Conservation (phyloP, 1,140 invertebrate genomes). For the Drosophila repletoides region DNA sequence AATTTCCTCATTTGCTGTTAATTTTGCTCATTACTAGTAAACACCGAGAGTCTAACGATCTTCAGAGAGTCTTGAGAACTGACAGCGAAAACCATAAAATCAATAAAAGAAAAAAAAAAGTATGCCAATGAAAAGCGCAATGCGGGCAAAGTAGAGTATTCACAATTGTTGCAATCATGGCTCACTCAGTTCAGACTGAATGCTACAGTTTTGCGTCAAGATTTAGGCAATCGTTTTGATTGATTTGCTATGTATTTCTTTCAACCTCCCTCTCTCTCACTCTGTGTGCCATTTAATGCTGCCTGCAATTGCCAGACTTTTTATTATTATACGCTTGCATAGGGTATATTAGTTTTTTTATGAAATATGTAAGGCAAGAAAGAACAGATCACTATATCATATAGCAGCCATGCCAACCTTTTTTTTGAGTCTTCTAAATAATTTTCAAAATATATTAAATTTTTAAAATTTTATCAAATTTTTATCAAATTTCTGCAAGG, state of each 20-base stretch:
- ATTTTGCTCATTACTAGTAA: conserved; percentile 33
- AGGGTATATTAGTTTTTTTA: too few species aligned
- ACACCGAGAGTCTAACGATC: too few species aligned
- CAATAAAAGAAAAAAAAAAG: conserved; percentile 37
- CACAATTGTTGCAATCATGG: background rate
- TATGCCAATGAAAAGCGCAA: conserved; percentile 67
- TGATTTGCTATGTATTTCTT: conserved; percentile 21
- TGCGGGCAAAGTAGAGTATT: background rate
- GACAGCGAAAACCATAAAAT: conserved; percentile 21
- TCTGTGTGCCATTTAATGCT: conserved; percentile 25
- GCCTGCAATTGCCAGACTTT: background rate
- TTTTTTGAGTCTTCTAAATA: too few species aligned
- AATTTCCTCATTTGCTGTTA: conserved; percentile 29
- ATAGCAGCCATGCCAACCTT: too few species aligned
- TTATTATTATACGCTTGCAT: background rate
- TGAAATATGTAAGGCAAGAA: too few species aligned
- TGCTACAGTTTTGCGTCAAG: conserved; percentile 10
- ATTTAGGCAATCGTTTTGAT: conserved; percentile 39
- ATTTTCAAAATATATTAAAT: too few species aligned
- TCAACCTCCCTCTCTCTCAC: background rate
- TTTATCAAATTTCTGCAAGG: too few species aligned
- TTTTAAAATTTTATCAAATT: too few species aligned
- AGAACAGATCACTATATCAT: too few species aligned
- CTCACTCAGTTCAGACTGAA: background rate
- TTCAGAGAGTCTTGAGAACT: conserved; percentile 45